Evolutionary conservation across 1,140 invertebrate genomes (phyloP).

Genomic region (Temnothorax curvispinosus): DNA sequence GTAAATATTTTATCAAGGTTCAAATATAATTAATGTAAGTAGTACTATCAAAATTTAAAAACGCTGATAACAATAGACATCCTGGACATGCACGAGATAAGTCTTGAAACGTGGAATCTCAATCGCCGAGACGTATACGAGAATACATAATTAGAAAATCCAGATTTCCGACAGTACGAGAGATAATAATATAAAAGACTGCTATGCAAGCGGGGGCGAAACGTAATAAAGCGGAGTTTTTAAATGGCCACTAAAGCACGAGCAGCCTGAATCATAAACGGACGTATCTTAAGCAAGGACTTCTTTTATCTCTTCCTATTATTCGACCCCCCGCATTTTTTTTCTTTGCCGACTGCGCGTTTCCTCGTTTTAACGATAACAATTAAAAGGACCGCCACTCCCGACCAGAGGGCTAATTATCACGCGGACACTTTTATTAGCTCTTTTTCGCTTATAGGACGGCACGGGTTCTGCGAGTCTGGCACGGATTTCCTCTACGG

Average conservation of each 20-base stretch:
- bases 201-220: slow-evolving; percentile 62
- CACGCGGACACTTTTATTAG: slow-evolving; percentile 77
- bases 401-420: slow-evolving; percentile 79
- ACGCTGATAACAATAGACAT: not conserved
- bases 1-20: not conserved
- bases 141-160: slow-evolving; percentile 58
- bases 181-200: slow-evolving; percentile 73
- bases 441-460: slow-evolving; percentile 50
- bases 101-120: not conserved
- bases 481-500: slow-evolving; percentile 29
- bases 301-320: slow-evolving; percentile 80
- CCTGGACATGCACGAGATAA: not conserved
- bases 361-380: slow-evolving; percentile 79
- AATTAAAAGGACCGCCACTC: slow-evolving; percentile 77
- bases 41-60: not conserved
- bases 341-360: slow-evolving; percentile 45
- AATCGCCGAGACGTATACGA: slow-evolving; percentile 8
- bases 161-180: slow-evolving; percentile 25
- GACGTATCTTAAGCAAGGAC: slow-evolving; percentile 77
- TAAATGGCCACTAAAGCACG: slow-evolving; percentile 77
- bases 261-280: slow-evolving; percentile 78
- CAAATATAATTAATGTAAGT: slow-evolving; percentile 1
- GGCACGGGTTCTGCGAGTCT: slow-evolving; percentile 30
- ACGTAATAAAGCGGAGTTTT: slow-evolving; percentile 78
- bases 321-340: slow-evolving; percentile 69